Base-by-base conservation (phyloP, 2,797 vertebrate genomes). In the Trematomus bernacchii region DNA sequence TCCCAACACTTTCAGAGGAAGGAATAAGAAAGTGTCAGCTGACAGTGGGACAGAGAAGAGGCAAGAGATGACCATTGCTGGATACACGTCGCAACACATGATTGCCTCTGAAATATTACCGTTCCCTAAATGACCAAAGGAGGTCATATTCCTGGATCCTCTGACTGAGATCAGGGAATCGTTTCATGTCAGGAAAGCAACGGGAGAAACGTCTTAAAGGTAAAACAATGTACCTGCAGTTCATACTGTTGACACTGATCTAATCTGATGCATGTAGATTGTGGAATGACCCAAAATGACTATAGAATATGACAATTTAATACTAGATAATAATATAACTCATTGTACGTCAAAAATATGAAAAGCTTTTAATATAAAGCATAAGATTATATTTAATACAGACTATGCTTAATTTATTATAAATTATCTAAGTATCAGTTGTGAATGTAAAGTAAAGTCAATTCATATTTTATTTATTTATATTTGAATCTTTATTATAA, bases 201-300 rank as follows among this genome's bases (percentile, higher is more conserved):
- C 75, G 3, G 66, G 71, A 83, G 3, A n/a, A 57, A 72, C 76
- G 2, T 80, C 60, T 21, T 9, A 3, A 79, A 89, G 89, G 88
- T 91, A 89, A 80, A 60, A 37, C 1, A 23, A 16, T 16, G 2
- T 11, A 30, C 37, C 44, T 50, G 19, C 14, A 46, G 1, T 66
- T 55, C 27, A 53, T n/a, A 21, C 2, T 10, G 6, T 7, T 9
- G 9, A 37, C 33, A 37, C 8, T 37, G 6, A 9, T 37, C 33
- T 37, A 37, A 37, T 9, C 2, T 37, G 33, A 37, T 37, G 8
- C 33, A 37, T 37, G 33, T 7, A 37, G 33, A 37, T 27, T 27
- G 27, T 27, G 27, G 27, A 27, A 27, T 27, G 27, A 27, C 4
- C 4, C 27, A 27, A 27, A 5, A 27, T 27, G 27, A 27, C 27